phyloP scores from a whole-genome alignment of 2,797 vertebrate genomes.

The Halcyon smyrnensis region DNA sequence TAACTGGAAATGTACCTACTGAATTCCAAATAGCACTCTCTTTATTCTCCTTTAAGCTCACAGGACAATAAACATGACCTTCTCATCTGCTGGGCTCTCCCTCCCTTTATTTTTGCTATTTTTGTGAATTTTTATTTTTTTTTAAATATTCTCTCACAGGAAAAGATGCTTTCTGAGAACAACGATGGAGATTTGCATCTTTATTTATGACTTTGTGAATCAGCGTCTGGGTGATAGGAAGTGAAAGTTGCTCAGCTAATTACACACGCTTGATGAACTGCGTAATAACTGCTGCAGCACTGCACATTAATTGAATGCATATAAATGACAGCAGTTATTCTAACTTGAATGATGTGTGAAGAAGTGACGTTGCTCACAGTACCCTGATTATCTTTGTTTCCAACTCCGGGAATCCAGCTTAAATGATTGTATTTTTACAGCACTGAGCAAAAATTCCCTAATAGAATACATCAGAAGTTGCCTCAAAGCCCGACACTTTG shows the following conservation, averaged over 20 bases:
- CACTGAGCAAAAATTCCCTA: neutral
- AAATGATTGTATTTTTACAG: neutral
- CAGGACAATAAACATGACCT: slow-evolving; percentile 40
- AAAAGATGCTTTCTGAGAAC: slow-evolving; percentile 57
- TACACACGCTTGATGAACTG: slow-evolving; percentile 81
- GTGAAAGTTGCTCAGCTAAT: slow-evolving; percentile 83
- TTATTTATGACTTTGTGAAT: slow-evolving; percentile 83
- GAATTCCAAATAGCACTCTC: slow-evolving; percentile 10
- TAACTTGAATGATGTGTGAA: slow-evolving; percentile 65
- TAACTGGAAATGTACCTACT: neutral
- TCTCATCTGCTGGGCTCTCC: slow-evolving; percentile 14
- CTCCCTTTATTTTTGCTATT: slow-evolving; percentile 53
- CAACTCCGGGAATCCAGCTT: slow-evolving; percentile 4
- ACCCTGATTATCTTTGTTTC: slow-evolving; percentile 32
- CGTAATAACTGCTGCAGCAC: slow-evolving; percentile 75
- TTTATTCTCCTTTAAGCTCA: neutral
- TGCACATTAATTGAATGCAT: slow-evolving; percentile 74
- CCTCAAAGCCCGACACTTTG: neutral
- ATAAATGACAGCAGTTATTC: slow-evolving; percentile 80
- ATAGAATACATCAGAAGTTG: neutral
- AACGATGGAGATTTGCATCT: slow-evolving; percentile 70
- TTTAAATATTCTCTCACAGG: neutral
- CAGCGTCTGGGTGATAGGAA: slow-evolving; percentile 79
- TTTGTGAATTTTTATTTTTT: neutral
- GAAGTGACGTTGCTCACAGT: slow-evolving; percentile 48